These are phyloP conservation scores for Octonoba sinensis DNA, from an alignment of 2,888 invertebrate species.

Conservation along the genomic window DNA sequence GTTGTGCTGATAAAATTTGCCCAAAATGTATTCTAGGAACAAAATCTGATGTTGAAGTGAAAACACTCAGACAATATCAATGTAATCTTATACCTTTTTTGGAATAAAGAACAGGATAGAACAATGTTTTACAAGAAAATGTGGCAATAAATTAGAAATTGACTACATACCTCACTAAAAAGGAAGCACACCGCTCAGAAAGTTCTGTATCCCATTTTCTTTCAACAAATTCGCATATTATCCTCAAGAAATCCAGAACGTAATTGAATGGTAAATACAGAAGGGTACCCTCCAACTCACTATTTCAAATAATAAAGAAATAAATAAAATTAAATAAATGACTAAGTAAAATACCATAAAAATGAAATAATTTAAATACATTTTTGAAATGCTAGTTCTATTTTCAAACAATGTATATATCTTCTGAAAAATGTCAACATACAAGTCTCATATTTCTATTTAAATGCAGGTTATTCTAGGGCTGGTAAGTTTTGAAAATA, in stretches of 20 bases:
- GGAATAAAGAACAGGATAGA: too few relatives aligned
- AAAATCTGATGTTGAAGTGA: not conserved
- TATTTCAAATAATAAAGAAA: slow-evolving; percentile 72
- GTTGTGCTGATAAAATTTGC: slow-evolving; percentile 57
- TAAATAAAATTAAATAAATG: too few relatives aligned
- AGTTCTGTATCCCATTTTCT: slow-evolving; percentile 82
- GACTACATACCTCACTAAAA: slow-evolving; percentile 71
- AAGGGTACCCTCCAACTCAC: slow-evolving; percentile 92
- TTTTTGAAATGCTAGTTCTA: not conserved
- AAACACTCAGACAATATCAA: not conserved
- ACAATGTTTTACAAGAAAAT: too few relatives aligned
- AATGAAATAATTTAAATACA: not conserved
- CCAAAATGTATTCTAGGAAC: slow-evolving; percentile 64
- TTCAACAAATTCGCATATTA: slow-evolving; percentile 79
- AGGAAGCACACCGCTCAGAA: slow-evolving; percentile 81
- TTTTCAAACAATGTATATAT: too few relatives aligned
- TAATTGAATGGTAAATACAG: slow-evolving; percentile 86
- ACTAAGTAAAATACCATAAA: too few relatives aligned
- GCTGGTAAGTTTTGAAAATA: too few relatives aligned
- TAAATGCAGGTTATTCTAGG: too few relatives aligned
- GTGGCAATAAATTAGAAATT: too few relatives aligned
- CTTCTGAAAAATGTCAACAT: too few relatives aligned
- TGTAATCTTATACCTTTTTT: too few relatives aligned
- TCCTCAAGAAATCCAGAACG: slow-evolving; percentile 82
- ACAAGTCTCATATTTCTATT: too few relatives aligned